Base-by-base conservation (phyloP, 2,888 invertebrate genomes). In the Campaea margaritaria region DNA sequence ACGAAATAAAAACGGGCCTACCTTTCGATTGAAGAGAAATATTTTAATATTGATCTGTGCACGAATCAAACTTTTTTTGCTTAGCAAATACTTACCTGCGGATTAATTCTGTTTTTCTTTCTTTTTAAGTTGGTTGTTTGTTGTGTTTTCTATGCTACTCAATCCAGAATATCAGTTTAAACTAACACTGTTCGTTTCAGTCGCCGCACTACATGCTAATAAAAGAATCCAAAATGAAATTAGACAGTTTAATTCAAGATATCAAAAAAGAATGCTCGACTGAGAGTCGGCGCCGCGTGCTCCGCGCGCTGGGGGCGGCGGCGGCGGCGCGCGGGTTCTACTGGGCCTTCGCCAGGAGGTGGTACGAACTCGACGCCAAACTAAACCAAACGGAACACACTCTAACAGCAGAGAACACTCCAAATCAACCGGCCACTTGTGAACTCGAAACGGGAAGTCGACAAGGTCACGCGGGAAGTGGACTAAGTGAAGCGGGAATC, bases 121-220 rank as follows among this genome's bases (percentile, higher is more conserved):
- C n/a, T n/a, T n/a, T n/a, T n/a, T n/a, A n/a, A n/a, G n/a, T n/a
- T n/a, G n/a, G n/a, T n/a, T n/a, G n/a, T n/a, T n/a, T n/a, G n/a
- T n/a, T n/a, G n/a, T n/a, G n/a, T n/a, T n/a, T n/a, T n/a, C n/a
- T n/a, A n/a, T n/a, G n/a, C n/a, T n/a, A n/a, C n/a, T n/a, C n/a
- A n/a, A n/a, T n/a, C n/a, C n/a, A n/a, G n/a, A n/a, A n/a, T n/a
- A n/a, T n/a, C n/a, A n/a, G n/a, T n/a, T n/a, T n/a, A n/a, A n/a
- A n/a, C n/a, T n/a, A n/a, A n/a, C n/a, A n/a, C n/a, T 34, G 36
- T 74, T 27, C 12, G 14, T 54, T 76, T 0, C 76, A 89, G 89
- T 86, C 84, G 85, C 62, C 74, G 0, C 76, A 83, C 61, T 80
- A 86, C 69, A 66, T 72, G 10, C 36, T 82, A 1, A 74, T 89